Evolutionary conservation across 2,797 vertebrate species (phyloP).

Genomic region (Lepidocolaptes lacrymiger): DNA sequence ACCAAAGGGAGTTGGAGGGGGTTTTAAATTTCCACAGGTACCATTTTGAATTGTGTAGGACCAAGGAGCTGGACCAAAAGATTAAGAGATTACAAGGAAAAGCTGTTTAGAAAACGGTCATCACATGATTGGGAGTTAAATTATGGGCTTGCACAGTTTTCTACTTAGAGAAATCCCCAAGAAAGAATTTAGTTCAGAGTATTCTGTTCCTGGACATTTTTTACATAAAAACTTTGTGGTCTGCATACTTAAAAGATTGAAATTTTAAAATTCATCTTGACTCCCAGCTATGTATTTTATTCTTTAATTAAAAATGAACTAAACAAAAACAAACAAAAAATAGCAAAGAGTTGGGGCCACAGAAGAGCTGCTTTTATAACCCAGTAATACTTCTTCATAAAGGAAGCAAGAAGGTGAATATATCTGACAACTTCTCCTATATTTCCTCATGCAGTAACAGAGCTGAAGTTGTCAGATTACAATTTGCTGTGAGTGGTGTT

Average conservation of each 20-base stretch:
- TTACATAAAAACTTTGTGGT: neutral
- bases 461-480: neutral
- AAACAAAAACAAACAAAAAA: neutral
- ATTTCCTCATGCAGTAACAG: neutral
- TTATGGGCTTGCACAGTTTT: neutral
- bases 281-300: neutral
- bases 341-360: neutral
- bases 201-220: neutral
- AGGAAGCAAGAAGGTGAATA: neutral
- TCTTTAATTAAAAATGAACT: neutral
- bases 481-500: neutral
- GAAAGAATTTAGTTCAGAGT: neutral
- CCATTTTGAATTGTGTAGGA: neutral
- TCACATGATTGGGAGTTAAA: constrained; percentile 5
- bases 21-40: neutral
- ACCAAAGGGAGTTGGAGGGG: neutral
- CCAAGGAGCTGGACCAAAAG: neutral
- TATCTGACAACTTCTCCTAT: neutral
- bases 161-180: neutral
- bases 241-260: neutral
- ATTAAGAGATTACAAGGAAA: constrained; percentile 17
- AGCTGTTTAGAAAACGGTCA: constrained; percentile 30
- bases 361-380: neutral
- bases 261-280: neutral
- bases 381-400: neutral